Evolutionary conservation across 92 coral and sea anemone genomes (phyloP).

Genomic region (Epizoanthus fatuus): DNA sequence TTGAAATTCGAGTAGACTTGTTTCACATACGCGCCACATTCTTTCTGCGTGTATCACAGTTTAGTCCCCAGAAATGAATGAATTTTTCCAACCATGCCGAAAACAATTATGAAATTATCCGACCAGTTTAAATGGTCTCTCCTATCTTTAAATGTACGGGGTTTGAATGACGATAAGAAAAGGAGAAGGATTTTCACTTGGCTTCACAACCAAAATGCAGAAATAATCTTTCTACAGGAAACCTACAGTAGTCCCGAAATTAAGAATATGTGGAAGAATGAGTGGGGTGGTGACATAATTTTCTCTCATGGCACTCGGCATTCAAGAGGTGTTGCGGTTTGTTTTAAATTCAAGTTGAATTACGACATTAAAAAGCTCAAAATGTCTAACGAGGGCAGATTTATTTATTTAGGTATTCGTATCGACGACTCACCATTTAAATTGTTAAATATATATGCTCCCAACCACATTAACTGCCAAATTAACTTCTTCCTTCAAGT

Average conservation of each 20-base stretch:
- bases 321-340: conserved; percentile 9
- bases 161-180: conserved; percentile 18
- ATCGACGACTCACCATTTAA: conserved; percentile 17
- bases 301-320: conserved; percentile 5
- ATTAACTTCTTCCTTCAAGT: neutral
- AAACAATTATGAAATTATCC: neutral
- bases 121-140: conserved; percentile 21
- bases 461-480: neutral
- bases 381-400: neutral
- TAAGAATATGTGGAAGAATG: conserved; percentile 8
- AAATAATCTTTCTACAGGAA: conserved; percentile 8
- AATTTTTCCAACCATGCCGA: too few relatives aligned
- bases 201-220: conserved; percentile 36
- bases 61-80: too few relatives aligned
- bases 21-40: too few relatives aligned
- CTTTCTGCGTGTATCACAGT: too few relatives aligned
- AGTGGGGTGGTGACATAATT: conserved; percentile 15
- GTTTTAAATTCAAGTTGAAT: neutral
- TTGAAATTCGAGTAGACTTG: too few relatives aligned
- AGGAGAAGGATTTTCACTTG: conserved; percentile 13
- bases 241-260: conserved; percentile 10
- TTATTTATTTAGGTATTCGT: neutral
- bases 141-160: conserved; percentile 6
- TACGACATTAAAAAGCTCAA: neutral
- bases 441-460: conserved; percentile 15